These are phyloP conservation scores for mouse (Mus musculus) DNA, from an alignment of 2,113 vertebrate genomes.

Conservation along the genomic window GRCm39 chr14:31560001-31560500, in stretches of 20 bases:
- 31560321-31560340: background rate
- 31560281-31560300: background rate
- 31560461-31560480: background rate
- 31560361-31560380: no score
- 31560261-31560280: background rate
- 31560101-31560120: background rate
- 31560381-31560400: no score
- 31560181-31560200: background rate
- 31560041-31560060: background rate
- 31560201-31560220: background rate
- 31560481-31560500: background rate
- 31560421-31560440: background rate
- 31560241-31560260: slow-evolving; percentile 29
- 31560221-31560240: background rate
- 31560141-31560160: background rate
- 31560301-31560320: background rate
- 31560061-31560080: background rate
- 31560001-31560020: background rate
- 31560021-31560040: background rate
- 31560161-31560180: background rate
- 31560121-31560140: background rate
- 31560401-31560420: background rate
- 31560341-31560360: background rate
- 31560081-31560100: background rate
- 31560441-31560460: background rate